Percentiles rank a stretch among this genome's conserved stretches.
phyloP scores from a whole-genome alignment of 1,140 invertebrate species.

The Magallana ariakensis region DNA sequence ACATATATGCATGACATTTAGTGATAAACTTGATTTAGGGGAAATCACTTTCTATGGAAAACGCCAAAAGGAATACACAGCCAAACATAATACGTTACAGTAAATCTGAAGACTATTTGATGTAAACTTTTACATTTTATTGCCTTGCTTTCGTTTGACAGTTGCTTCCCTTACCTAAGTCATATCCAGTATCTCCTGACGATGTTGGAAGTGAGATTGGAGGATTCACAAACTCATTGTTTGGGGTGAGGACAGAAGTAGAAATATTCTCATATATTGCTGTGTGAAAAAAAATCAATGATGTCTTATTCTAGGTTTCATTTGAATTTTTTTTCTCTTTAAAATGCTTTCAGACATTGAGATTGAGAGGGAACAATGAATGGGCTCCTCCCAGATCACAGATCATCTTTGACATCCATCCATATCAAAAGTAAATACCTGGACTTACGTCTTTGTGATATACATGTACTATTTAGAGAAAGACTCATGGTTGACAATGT shows the following conservation, averaged over 20 bases:
- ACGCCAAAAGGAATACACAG: no score
- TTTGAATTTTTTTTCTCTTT: background rate
- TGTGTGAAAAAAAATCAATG: no score
- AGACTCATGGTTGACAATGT: no score
- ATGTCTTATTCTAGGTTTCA: no score
- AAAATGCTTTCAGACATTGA: constrained; percentile 75
- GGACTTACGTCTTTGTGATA: no score
- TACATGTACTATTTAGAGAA: no score
- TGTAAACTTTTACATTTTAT: no score
- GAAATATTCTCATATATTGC: background rate
- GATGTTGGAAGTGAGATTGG: constrained; percentile 74
- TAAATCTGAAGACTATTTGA: no score
- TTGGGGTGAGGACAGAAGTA: background rate
- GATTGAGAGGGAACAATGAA: constrained; percentile 87
- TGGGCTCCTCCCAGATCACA: constrained; percentile 93
- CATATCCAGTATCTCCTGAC: constrained; percentile 85
- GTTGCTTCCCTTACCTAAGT: constrained; percentile 88
- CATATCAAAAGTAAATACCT: constrained; percentile 84
- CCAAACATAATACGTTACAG: no score
- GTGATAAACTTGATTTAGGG: no score
- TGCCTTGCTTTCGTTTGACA: constrained; percentile 67
- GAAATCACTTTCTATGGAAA: no score
- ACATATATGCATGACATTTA: no score
- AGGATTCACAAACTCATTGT: constrained; percentile 5
- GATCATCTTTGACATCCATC: constrained; percentile 90